phyloP scores from a whole-genome alignment of 2,888 invertebrate species.

The Drosophila vallismaia region DNA sequence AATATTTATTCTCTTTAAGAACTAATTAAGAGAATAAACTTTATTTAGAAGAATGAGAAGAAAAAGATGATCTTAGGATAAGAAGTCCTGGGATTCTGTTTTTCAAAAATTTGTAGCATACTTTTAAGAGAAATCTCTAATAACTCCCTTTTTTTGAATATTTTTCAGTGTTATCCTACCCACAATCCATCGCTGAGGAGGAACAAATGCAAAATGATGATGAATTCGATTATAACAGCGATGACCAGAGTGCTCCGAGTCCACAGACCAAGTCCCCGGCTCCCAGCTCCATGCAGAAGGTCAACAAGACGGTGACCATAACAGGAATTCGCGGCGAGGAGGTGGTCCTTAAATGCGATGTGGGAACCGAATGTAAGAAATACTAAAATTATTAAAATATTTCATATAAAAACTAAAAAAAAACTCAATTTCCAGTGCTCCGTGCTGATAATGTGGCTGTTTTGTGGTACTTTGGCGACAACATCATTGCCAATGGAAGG shows the following conservation, averaged over 20 bases:
- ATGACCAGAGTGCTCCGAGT: constrained; percentile 46
- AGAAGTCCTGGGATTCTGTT: background rate
- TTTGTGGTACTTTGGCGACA: constrained; percentile 63
- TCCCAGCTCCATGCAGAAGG: background rate
- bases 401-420: background rate
- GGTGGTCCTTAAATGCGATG: constrained; percentile 53
- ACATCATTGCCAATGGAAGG: constrained; percentile 54
- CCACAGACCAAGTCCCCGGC: constrained; percentile 48
- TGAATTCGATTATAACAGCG: constrained; percentile 51
- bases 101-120: background rate
- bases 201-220: constrained; percentile 50
- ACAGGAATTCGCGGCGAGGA: constrained; percentile 57
- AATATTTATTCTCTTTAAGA: background rate
- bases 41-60: background rate
- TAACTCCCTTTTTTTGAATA: background rate
- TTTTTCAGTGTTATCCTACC: constrained; percentile 43
- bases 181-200: constrained; percentile 8
- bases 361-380: constrained; percentile 34
- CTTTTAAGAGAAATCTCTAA: background rate
- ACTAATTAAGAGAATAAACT: background rate
- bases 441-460: constrained; percentile 52
- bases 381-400: background rate
- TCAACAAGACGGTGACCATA: constrained; percentile 28
- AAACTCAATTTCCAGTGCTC: background rate
- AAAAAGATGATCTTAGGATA: background rate